These are phyloP conservation scores for Petrocephalus zakoni DNA, from an alignment of 2,113 vertebrate species.

Conservation along the genomic window DNA sequence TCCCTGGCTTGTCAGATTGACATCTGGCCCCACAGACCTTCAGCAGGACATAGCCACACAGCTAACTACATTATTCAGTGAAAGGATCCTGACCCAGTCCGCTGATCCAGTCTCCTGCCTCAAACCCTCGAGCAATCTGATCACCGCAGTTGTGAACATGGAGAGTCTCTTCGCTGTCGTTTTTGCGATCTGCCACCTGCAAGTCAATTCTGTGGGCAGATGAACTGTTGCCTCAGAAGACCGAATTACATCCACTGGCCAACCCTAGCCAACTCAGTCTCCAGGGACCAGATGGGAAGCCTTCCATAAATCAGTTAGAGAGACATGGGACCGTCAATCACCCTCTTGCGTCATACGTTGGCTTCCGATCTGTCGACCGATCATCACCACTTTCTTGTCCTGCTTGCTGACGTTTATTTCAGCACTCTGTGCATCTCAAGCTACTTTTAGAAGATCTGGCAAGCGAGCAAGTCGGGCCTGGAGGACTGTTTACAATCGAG, in stretches of 20 bases:
- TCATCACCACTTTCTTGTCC: neutral
- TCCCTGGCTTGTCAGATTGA: neutral
- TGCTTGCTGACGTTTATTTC: neutral
- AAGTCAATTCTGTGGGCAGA: neutral
- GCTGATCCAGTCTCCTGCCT: neutral
- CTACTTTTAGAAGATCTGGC: neutral
- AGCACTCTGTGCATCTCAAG: neutral
- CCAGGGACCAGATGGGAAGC: neutral
- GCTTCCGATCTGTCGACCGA: neutral
- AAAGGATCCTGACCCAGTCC: neutral
- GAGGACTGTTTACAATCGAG: slow-evolving; percentile 28
- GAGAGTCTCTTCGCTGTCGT: neutral
- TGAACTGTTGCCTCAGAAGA: neutral
- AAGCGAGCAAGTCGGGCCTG: neutral
- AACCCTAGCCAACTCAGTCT: neutral
- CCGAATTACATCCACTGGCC: neutral
- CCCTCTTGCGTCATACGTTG: neutral
- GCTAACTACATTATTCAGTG: neutral
- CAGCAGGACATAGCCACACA: neutral
- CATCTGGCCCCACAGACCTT: neutral
- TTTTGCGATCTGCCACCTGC: neutral
- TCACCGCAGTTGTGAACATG: neutral
- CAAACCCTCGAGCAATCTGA: neutral
- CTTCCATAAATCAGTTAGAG: neutral
- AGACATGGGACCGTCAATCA: neutral